phyloP scores from a whole-genome alignment of 2,888 invertebrate genomes.

The Xiphydria camelus region DNA sequence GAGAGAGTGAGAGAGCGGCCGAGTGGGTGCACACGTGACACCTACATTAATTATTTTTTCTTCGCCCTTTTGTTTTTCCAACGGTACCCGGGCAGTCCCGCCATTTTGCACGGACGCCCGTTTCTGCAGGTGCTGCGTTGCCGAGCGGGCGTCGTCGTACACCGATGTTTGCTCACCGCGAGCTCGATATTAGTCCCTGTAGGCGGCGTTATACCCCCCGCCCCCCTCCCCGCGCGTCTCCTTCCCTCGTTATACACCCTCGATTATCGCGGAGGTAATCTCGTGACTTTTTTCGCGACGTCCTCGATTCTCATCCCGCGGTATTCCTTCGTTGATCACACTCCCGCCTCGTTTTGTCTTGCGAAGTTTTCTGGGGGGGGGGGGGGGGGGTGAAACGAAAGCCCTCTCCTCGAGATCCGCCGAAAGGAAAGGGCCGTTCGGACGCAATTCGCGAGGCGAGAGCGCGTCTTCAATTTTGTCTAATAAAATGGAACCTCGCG shows the following conservation, averaged over 20 bases:
- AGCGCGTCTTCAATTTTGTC: slow-evolving; percentile 43
- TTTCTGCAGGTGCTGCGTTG: slow-evolving; percentile 13
- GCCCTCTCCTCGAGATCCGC: too few species aligned
- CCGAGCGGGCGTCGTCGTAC: background rate
- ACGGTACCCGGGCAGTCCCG: slow-evolving; percentile 21
- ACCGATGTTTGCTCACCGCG: background rate
- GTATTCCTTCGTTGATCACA: too few species aligned
- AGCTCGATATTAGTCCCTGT: background rate
- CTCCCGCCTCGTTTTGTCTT: too few species aligned
- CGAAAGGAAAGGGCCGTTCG: too few species aligned
- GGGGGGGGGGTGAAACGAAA: too few species aligned
- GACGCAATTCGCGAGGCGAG: too few species aligned
- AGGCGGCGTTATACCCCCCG: background rate
- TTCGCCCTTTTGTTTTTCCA: slow-evolving; percentile 36
- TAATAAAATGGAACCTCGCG: slow-evolving; percentile 50
- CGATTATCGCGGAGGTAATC: background rate
- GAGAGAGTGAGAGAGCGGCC: slow-evolving; percentile 23
- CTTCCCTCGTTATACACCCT: background rate
- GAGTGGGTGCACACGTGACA: slow-evolving; percentile 40
- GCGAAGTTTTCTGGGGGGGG: too few species aligned
- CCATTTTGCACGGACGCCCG: slow-evolving; percentile 26
- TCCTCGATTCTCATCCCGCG: background rate
- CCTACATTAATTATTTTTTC: slow-evolving; percentile 53
- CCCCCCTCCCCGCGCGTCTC: background rate
- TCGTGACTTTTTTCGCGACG: background rate